phyloP scores from a whole-genome alignment of 2,797 vertebrate species.

The Lerista edwardsae region DNA sequence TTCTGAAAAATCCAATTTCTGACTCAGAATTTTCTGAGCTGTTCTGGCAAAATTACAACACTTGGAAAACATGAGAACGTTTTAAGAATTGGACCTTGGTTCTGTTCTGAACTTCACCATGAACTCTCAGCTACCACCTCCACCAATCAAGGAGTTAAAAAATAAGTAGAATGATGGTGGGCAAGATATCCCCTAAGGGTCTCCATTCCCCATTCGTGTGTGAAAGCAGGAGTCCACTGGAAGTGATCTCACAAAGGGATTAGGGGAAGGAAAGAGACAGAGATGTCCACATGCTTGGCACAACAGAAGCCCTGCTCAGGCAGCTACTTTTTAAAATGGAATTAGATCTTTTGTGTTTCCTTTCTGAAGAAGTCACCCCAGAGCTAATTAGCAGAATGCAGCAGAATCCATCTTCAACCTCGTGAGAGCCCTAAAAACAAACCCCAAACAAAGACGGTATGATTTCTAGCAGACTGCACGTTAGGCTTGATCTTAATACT shows the following conservation, averaged over 20 bases:
- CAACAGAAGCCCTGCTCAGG: not conserved
- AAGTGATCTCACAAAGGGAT: not conserved
- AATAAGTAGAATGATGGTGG: not conserved
- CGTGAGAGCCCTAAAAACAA: not conserved
- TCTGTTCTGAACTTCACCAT: not conserved
- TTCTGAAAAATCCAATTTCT: not conserved
- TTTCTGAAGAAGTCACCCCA: not conserved
- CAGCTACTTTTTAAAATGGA: not conserved
- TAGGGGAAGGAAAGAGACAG: not conserved
- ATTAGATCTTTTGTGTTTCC: not conserved
- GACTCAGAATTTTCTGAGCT: not conserved
- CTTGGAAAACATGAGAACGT: not conserved
- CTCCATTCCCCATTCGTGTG: not conserved
- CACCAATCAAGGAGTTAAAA: not conserved
- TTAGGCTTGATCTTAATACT: conserved; percentile 60
- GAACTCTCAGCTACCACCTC: not conserved
- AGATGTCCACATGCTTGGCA: not conserved
- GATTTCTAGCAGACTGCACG: not conserved
- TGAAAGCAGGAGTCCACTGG: not conserved
- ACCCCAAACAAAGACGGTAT: no score
- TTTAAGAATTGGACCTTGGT: not conserved
- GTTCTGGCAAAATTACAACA: not conserved
- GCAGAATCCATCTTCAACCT: not conserved
- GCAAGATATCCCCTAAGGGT: not conserved
- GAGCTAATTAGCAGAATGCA: not conserved